Conservation (phyloP, 2,113 vertebrate species). For the Phaethon lepturus region DNA sequence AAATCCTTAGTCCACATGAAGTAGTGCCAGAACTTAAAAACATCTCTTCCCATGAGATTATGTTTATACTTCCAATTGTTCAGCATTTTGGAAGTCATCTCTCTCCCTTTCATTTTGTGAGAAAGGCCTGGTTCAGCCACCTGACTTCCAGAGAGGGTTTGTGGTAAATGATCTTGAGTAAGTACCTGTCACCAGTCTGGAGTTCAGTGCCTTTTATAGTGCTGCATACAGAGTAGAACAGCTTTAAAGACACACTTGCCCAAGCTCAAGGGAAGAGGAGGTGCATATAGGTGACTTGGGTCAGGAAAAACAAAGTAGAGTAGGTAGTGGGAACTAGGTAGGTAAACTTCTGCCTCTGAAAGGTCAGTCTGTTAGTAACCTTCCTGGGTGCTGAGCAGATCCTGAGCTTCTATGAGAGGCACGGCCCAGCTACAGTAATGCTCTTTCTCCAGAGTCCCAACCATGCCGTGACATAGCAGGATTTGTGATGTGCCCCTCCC, state of each 20-base stretch:
- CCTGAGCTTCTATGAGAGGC: not conserved
- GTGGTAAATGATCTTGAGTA: not conserved
- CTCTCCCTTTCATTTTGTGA: not conserved
- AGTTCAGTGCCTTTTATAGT: not conserved
- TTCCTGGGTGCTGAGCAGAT: not conserved
- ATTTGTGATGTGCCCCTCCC: not conserved
- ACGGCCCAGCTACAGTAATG: not conserved
- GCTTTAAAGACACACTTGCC: not conserved
- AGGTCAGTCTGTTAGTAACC: not conserved
- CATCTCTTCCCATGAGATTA: not conserved
- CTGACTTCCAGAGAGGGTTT: not conserved
- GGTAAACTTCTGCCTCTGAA: not conserved
- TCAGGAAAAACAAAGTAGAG: not conserved
- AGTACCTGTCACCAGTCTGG: not conserved
- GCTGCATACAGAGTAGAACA: not conserved
- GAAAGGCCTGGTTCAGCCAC: not conserved
- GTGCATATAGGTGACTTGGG: not conserved
- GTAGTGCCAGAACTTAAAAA: not conserved
- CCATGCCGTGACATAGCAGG: not conserved
- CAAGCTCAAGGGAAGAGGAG: not conserved
- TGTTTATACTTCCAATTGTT: not conserved
- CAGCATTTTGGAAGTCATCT: not conserved
- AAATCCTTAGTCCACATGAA: not conserved
- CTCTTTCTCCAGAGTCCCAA: not conserved
- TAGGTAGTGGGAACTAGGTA: not conserved